A percentile compares a stretch with the other conserved stretches of the same genome.
Conservation (phyloP, 1,140 invertebrate species). For the Drosophila albomicans region DNA sequence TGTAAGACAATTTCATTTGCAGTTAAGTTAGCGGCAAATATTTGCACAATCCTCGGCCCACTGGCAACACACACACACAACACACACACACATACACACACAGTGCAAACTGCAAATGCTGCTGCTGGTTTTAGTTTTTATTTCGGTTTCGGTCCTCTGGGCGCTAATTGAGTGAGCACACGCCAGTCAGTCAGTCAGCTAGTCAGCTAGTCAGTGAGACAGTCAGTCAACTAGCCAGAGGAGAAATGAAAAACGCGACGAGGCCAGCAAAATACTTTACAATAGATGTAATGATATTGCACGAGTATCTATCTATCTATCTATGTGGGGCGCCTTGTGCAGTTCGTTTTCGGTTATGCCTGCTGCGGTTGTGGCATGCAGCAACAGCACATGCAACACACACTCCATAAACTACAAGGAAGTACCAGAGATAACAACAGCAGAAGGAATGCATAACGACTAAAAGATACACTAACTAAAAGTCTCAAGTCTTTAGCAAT, state of each 20-base stretch:
- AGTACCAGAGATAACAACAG: constrained; percentile 57
- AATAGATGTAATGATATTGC: constrained; percentile 54
- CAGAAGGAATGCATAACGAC: constrained; percentile 8
- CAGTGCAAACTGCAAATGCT: constrained; percentile 29
- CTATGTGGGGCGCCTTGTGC: constrained; percentile 55
- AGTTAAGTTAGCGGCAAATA: constrained; percentile 71
- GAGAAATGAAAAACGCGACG: constrained; percentile 80
- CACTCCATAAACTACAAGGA: constrained; percentile 73
- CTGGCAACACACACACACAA: constrained; percentile 31
- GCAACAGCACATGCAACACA: constrained; percentile 61
- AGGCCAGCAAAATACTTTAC: constrained; percentile 62
- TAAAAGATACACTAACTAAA: background rate
- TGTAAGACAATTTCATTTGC: constrained; percentile 77
- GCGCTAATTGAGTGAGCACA: constrained; percentile 82
- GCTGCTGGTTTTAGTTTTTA: constrained; percentile 38
- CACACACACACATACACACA: background rate
- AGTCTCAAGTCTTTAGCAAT: background rate
- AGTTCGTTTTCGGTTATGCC: constrained; percentile 53
- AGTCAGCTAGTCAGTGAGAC: constrained; percentile 44
- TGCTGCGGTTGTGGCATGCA: constrained; percentile 66
- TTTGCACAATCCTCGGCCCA: constrained; percentile 75
- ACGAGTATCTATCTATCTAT: constrained; percentile 29
- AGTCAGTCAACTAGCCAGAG: constrained; percentile 51
- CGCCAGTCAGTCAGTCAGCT: constrained; percentile 52
- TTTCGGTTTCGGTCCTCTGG: constrained; percentile 77